Conservation (phyloP, 2,888 invertebrate genomes). For the Xiphydria camelus region DNA sequence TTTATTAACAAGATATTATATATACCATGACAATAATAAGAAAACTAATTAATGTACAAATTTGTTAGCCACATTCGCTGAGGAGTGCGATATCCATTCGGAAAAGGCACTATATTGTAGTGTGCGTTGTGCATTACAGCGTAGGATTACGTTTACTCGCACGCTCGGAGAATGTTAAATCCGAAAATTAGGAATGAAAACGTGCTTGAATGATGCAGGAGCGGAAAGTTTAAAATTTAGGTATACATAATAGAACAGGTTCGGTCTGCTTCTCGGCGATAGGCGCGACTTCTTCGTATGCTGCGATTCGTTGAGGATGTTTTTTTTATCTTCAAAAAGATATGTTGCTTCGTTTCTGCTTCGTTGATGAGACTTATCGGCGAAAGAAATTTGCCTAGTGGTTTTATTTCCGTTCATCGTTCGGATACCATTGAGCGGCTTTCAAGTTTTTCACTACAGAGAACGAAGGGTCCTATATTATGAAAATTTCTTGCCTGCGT, state of each 20-base stretch:
- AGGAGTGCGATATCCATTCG: slow-evolving; percentile 13
- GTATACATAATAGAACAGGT: slow-evolving; percentile 1
- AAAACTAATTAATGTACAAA: slow-evolving; percentile 59
- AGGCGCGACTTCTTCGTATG: neutral
- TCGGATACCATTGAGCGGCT: no score
- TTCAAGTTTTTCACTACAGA: no score
- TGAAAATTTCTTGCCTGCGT: no score
- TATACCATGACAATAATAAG: slow-evolving; percentile 56
- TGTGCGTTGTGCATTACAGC: neutral
- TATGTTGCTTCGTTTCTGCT: no score
- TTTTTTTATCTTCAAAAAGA: no score
- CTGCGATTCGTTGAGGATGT: no score
- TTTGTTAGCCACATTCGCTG: slow-evolving; percentile 55
- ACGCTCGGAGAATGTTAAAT: slow-evolving; percentile 8
- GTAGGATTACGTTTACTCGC: slow-evolving; percentile 5
- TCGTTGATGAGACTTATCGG: no score
- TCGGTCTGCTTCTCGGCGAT: neutral
- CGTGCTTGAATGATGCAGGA: neutral
- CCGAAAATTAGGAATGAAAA: neutral
- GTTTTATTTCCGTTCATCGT: no score
- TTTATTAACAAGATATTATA: slow-evolving; percentile 56
- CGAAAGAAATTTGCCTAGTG: no score
- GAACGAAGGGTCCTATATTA: no score
- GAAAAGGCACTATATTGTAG: neutral
- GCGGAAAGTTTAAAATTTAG: neutral